Evolutionary conservation across 2,113 vertebrate genomes (phyloP), one percentile per base, ranked within the genome.

Genomic region (Indri indri): DNA sequence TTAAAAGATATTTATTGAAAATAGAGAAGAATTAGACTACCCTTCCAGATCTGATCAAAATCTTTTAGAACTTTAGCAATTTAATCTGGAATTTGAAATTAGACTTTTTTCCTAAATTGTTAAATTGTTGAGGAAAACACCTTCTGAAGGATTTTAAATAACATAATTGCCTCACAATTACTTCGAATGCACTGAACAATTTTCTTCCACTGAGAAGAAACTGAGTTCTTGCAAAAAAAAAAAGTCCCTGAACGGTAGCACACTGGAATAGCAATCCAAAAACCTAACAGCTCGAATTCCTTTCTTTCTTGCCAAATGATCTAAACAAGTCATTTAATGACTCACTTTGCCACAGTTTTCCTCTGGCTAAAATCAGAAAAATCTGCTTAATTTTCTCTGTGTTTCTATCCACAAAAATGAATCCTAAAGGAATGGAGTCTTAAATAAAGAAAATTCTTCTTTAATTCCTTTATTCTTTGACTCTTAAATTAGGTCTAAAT

Each of bases 171-270:
- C 71, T 90, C 25, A 71, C 71, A 88, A 94, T 96, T 86, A 90
- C 80, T 57, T 93, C 86, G 88, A 97, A 79, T 11, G 93, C 20
- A 76, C 17, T 65, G 45, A 97, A 77, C 8, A 45, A 59, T 94
- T 95, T 97, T 94, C n/a, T 77, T 96, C 6, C 61, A 73, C 76
- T 79, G 47, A 90, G 23, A 95, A 91, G 45, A 97, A 91, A 80
- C 18, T 82, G n/a, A 94, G 42, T 74, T 91, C 32, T 94, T 80
- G 1, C 5, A 22, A n/a, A 45, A 65, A 68, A 73, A 32, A 40
- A 13, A 65, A 77, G 25, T 32, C 30, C 47, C 73, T 88, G 52
- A 94, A 5, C 20, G 66, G 3, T 40, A 91, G 37, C 52, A 61
- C 32, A 66, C 20, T 89, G 66, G 14, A 90, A 74, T 59, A 92